These are phyloP conservation scores for Argynnis bischoffii DNA, from an alignment of 2,888 invertebrate genomes.

Conservation along the genomic window DNA sequence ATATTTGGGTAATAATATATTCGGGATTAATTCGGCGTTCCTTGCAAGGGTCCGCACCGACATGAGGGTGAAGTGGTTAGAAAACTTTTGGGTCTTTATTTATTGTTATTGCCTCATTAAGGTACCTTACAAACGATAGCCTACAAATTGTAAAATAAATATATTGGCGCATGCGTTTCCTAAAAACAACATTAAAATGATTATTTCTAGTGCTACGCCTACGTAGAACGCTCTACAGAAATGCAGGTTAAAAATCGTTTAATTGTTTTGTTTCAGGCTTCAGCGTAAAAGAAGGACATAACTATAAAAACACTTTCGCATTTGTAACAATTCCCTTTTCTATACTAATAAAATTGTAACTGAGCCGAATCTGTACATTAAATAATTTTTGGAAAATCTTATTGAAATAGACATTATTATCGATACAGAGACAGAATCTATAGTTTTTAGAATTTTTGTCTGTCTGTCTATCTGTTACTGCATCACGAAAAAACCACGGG, in stretches of 20 bases:
- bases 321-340: too few species aligned
- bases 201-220: slow-evolving; percentile 4
- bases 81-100: slow-evolving; percentile 82
- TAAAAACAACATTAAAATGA: not conserved
- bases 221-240: slow-evolving; percentile 10
- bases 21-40: slow-evolving; percentile 69
- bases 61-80: slow-evolving; percentile 68
- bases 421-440: too few species aligned
- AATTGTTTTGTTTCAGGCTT: not conserved
- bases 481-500: too few species aligned
- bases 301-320: too few species aligned
- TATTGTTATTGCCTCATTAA: slow-evolving; percentile 83
- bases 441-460: too few species aligned
- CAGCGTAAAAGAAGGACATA: too few species aligned
- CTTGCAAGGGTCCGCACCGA: slow-evolving; percentile 69
- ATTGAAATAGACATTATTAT: too few species aligned
- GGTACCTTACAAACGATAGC: slow-evolving; percentile 78
- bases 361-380: too few species aligned
- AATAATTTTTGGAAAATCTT: too few species aligned
- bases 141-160: slow-evolving; percentile 80
- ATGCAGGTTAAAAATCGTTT: not conserved
- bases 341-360: too few species aligned
- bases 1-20: slow-evolving; percentile 51
- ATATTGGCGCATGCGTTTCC: slow-evolving; percentile 46
- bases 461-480: too few species aligned